Evolutionary conservation across 2,113 vertebrate species (phyloP), one percentile per base, ranked within the genome.

Genomic region (Gopherus evgoodei): DNA sequence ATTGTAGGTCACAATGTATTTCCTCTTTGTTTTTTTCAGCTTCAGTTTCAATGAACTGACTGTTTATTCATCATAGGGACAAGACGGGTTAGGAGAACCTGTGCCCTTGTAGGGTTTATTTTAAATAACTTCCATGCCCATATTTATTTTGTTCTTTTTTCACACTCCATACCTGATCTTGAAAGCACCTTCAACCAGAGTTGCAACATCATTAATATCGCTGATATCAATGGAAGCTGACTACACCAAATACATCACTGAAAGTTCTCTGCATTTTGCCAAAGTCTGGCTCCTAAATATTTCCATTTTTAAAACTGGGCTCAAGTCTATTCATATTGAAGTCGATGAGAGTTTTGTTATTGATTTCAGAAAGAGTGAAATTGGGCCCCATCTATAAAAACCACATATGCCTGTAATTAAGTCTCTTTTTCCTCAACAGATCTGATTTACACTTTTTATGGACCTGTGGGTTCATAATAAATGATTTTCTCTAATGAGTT

Each of bases 301-400:
- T 91, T 88, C 17, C 11, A 78, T 2, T 92, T 47, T 84, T 94
- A 80, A 83, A 91, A 91, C 84, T 94, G 25, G 89, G 17, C 38
- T 24, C 19, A 59, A 53, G 10, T 11, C 38, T 76, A 24, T 44
- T 76, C 42, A 76, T 44, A 76, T 13, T 44, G 21, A 76, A 25
- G 79, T 0, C 84, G 29, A 69, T 0, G 0, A 38, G 59, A 76
- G 6, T 38, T 76, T 76, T 76, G 38, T 91, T 22, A 84, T 5
- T 38, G 69, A 4, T 22, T 57, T 83, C 49, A 93, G 22, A 27
- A 44, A 78, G 27, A 93, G 72, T 5, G 76, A 62, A 81, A 86
- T 16, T 5, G 38, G 19, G 8, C 42, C 57, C 76, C 25, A 12
- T 4, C 11, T 17, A 56, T 83, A 91, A 94, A 94, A 94, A 87